Conservation (phyloP, 2,113 vertebrate species). For the Melanerpes aurifrons region DNA sequence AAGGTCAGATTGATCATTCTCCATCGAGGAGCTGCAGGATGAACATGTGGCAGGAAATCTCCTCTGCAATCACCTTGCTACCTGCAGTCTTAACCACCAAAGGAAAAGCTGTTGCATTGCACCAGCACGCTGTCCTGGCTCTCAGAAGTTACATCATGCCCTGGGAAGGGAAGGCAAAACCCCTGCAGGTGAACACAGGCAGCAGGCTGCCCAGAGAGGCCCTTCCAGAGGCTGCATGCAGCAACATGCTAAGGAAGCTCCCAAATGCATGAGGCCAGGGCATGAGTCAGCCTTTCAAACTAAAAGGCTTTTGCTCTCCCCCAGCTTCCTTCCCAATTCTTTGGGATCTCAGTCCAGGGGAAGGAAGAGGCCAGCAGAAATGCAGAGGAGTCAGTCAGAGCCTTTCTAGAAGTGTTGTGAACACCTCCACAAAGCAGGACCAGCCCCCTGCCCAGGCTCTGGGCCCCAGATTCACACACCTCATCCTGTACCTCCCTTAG, state of each 20-base stretch:
- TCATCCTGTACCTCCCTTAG: neutral
- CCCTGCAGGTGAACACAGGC: rapidly evolving
- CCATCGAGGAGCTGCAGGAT: neutral
- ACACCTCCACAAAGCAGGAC: neutral
- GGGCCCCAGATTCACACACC: rapidly evolving
- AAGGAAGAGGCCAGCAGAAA: neutral
- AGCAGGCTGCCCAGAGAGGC: neutral
- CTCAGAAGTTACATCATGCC: neutral
- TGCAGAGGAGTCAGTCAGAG: neutral
- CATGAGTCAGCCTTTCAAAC: neutral
- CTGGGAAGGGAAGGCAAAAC: neutral
- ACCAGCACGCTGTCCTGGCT: neutral
- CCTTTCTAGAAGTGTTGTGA: neutral
- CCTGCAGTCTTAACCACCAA: neutral
- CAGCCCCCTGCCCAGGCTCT: neutral
- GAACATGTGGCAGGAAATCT: neutral
- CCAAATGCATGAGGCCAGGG: rapidly evolving
- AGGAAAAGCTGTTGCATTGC: neutral
- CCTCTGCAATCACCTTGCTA: neutral
- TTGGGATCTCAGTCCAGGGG: neutral
- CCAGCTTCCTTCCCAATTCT: neutral
- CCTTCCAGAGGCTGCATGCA: rapidly evolving
- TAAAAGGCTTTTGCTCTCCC: neutral
- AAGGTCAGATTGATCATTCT: neutral
- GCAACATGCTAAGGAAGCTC: neutral